Evolutionary conservation across 1,140 invertebrate genomes (phyloP).

Genomic region (Wiebesia pumilae): DNA sequence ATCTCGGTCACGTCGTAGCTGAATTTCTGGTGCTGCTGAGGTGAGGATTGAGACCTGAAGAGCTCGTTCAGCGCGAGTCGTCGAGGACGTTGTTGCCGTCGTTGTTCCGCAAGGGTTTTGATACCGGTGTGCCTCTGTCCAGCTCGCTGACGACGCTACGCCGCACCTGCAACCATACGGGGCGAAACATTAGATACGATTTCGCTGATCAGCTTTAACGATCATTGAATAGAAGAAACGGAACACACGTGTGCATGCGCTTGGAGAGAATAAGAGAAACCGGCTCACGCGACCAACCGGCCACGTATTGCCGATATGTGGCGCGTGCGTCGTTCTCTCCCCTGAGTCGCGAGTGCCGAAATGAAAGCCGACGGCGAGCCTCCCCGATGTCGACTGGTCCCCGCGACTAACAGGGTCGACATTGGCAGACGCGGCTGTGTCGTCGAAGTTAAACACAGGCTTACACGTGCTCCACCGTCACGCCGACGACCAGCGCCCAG

Average conservation of each 20-base stretch:
- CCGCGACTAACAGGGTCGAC: constrained; percentile 58
- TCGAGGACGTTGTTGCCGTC: constrained; percentile 50
- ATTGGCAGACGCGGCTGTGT: constrained; percentile 64
- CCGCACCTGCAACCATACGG: constrained; percentile 70
- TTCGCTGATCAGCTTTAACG: too few species aligned
- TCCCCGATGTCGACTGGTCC: constrained; percentile 22
- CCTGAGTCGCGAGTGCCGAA: background rate
- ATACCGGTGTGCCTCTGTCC: constrained; percentile 67
- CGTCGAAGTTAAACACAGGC: background rate
- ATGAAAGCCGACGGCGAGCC: background rate
- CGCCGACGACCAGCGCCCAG: constrained; percentile 73
- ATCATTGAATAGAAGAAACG: background rate
- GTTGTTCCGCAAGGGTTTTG: constrained; percentile 67
- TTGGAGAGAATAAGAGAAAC: background rate
- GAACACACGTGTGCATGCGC: background rate
- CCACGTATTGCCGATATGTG: too few species aligned
- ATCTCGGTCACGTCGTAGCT: background rate
- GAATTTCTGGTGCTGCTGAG: background rate
- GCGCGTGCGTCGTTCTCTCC: background rate
- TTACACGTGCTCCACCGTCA: constrained; percentile 71
- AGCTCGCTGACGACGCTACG: constrained; percentile 72
- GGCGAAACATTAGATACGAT: background rate
- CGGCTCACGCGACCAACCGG: too few species aligned
- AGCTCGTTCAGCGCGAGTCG: constrained; percentile 63
- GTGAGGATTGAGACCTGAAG: background rate